Base-by-base conservation (phyloP, 2,797 vertebrate species). In the Valencia hispanica region DNA sequence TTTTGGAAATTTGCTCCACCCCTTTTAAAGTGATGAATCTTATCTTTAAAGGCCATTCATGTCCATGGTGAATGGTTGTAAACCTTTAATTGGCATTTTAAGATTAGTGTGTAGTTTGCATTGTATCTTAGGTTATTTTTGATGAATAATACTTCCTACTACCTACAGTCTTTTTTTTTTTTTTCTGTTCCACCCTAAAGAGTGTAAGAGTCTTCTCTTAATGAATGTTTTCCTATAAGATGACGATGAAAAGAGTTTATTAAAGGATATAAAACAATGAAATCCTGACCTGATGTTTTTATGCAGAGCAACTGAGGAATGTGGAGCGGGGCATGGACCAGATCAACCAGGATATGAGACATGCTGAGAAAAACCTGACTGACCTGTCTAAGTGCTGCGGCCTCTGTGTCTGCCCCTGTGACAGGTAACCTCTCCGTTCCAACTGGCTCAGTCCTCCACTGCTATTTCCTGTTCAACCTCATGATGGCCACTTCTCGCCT, bases 361-460 rank as follows among this genome's bases (percentile, higher is more conserved):
- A 96, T 89, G 97, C 98, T 43, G 98, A 99, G 94, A 99, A 97
- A 88, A 98, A 98, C 82, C 93, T 99, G 87, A 99, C 96, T 0
- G 97, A 99, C 84, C 96, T 99, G 81, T 97, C 97, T 77, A 99
- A 97, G 85, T 99, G 98, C 88, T 99, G 98, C 78, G 98, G 98
- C 18, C 93, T 99, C 75, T 99, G 98, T 82, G 95, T 99, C 74
- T 99, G 98, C 89, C 98, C 98, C 70, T 98, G 98, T 90, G 95
- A 97, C 93, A 97, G 97, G 98, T 99, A 91, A 57, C 14, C n/a
- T 10, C 8, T 53, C 30, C n/a, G 20, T 36, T 22, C 66, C n/a
- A 6, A 12, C 27, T 18, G 43, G n/a, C 27, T 30, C 68, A 48
- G 17, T 17, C 18, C 47, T 48, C 32, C 32, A 10, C 10, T 18